Conservation (phyloP, 2,113 vertebrate genomes). For the Aramus guarauna region DNA sequence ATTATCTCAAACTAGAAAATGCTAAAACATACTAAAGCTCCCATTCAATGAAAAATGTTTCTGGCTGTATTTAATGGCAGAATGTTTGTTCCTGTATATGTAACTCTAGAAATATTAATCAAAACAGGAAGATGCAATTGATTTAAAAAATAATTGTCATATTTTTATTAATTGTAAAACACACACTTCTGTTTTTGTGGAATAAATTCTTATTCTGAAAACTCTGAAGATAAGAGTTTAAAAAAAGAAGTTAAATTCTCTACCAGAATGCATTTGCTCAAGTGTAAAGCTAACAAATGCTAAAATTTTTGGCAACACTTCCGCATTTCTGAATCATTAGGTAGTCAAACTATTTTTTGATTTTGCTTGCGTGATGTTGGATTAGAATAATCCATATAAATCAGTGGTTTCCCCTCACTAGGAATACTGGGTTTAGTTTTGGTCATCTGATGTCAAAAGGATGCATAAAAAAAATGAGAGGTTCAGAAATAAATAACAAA, state of each 20-base stretch:
- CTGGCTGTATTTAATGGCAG: background rate
- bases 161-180: background rate
- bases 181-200: fast-evolving
- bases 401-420: background rate
- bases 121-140: background rate
- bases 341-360: slow-evolving; percentile 61
- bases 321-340: slow-evolving; percentile 65
- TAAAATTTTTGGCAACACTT: slow-evolving; percentile 40
- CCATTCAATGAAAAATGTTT: background rate
- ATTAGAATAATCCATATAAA: slow-evolving; percentile 30
- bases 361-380: slow-evolving; percentile 17
- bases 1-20: background rate
- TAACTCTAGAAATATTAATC: background rate
- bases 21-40: background rate
- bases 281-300: slow-evolving; percentile 58
- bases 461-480: background rate
- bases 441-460: background rate
- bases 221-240: background rate
- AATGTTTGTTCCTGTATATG: background rate
- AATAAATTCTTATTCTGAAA: background rate
- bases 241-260: slow-evolving; percentile 15
- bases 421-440: background rate
- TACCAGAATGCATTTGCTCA: slow-evolving; percentile 45
- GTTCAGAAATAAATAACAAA: background rate
- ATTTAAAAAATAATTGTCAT: background rate